Conservation (phyloP, 2,797 vertebrate genomes). For the Neosalanx taihuensis region DNA sequence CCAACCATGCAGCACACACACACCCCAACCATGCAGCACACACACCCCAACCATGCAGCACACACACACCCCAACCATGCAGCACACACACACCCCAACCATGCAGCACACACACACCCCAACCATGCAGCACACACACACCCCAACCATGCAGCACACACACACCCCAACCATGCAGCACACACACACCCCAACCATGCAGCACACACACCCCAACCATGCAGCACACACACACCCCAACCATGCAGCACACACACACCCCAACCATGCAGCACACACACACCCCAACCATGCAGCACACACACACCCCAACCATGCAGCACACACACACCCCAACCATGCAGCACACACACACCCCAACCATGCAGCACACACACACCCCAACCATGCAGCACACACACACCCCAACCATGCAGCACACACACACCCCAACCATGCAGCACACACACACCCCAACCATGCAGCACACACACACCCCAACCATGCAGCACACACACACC, state of each 20-base stretch:
- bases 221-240: neutral
- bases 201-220: too few species aligned
- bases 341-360: too few species aligned
- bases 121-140: slow-evolving; percentile 2
- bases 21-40: neutral
- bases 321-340: neutral
- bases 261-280: neutral
- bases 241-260: slow-evolving; percentile 1
- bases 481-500: neutral
- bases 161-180: neutral
- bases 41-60: neutral
- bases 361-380: too few species aligned
- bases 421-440: neutral
- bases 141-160: neutral
- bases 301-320: neutral
- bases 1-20: neutral
- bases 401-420: neutral
- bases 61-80: neutral
- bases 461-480: neutral
- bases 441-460: neutral
- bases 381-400: neutral
- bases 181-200: neutral
- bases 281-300: too few species aligned
- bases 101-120: neutral
- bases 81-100: neutral